A percentile compares a stretch with the other conserved stretches of the same genome.
phyloP scores from a whole-genome alignment of 2,113 vertebrate genomes.

The Falcunculus frontatus region DNA sequence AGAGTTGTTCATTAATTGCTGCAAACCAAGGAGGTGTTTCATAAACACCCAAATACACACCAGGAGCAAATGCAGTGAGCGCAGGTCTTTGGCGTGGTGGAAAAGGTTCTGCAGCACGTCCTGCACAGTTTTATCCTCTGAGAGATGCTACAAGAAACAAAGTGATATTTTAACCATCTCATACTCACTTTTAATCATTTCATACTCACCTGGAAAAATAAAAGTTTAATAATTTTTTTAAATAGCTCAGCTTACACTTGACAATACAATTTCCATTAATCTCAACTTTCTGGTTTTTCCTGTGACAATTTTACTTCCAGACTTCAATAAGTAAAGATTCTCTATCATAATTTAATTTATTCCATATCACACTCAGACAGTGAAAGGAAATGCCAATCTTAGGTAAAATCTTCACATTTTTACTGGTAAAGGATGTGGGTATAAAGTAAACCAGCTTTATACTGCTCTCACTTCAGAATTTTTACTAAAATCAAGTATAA shows the following conservation, averaged over 20 bases:
- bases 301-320: background rate
- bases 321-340: background rate
- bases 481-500: background rate
- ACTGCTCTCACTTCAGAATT: background rate
- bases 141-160: conserved; percentile 70
- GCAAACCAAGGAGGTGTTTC: background rate
- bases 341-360: background rate
- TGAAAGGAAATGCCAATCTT: background rate
- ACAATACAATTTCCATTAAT: background rate
- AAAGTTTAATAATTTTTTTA: background rate
- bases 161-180: background rate
- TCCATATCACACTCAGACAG: background rate
- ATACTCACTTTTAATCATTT: background rate
- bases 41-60: conserved; percentile 54
- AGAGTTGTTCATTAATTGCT: fast-evolving
- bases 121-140: conserved; percentile 76
- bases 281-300: background rate
- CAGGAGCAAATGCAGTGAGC: conserved; percentile 83
- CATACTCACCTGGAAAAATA: background rate
- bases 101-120: conserved; percentile 83
- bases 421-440: background rate
- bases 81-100: conserved; percentile 81
- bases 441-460: background rate
- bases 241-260: background rate
- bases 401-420: background rate